A percentile compares a stretch with the other conserved stretches of the same genome.
Conservation (phyloP, 2,113 vertebrate species). For the Lampris megalopsis region DNA sequence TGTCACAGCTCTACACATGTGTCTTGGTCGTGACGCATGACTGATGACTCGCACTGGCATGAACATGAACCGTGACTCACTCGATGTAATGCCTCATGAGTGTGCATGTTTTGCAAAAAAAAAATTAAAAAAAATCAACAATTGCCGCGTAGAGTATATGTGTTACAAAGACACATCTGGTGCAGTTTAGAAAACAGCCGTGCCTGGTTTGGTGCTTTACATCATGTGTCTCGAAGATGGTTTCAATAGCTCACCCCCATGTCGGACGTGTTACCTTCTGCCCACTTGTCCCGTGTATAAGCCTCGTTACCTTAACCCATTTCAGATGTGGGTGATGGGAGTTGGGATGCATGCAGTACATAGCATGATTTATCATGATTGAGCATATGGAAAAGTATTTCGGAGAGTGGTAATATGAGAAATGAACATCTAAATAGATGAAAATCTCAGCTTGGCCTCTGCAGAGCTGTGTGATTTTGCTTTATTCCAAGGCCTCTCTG, state of each 20-base stretch:
- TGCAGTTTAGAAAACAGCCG: conserved; percentile 13
- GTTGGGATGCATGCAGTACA: background rate
- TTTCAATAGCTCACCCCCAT: background rate
- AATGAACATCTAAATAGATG: no score
- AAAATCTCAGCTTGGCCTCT: no score
- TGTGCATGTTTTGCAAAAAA: background rate
- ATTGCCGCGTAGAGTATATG: no score
- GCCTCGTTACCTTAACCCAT: conserved; percentile 4
- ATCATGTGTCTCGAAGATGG: background rate
- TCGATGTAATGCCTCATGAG: background rate
- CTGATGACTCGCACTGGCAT: background rate
- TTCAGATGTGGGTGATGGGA: conserved; percentile 7
- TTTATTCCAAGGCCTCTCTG: no score
- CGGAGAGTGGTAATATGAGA: no score
- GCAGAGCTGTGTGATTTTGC: no score
- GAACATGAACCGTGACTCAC: background rate
- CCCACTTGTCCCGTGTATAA: conserved; percentile 4
- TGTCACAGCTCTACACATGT: background rate
- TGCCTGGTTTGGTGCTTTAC: conserved; percentile 1
- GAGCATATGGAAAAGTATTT: no score
- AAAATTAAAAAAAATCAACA: background rate
- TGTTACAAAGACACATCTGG: conserved; percentile 31
- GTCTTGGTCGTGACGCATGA: background rate
- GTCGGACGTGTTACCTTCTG: conserved; percentile 17
- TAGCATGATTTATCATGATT: background rate